Percentiles rank a stretch among this genome's conserved stretches.
phyloP scores from a whole-genome alignment of 2,888 invertebrate genomes.

The Siphonodentalium dalli region DNA sequence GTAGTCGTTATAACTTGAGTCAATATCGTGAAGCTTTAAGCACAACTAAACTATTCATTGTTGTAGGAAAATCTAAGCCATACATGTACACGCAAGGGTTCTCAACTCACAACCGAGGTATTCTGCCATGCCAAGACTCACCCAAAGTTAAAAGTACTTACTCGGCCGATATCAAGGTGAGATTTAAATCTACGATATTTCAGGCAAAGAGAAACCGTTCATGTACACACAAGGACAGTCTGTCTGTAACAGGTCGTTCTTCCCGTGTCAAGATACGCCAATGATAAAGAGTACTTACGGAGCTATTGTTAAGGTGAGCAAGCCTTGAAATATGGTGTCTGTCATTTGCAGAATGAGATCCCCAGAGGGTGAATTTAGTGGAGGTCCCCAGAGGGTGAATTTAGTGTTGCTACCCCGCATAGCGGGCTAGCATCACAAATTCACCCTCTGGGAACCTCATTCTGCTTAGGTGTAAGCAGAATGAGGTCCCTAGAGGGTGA shows the following conservation, averaged over 20 bases:
- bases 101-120: constrained; percentile 31
- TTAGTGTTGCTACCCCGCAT: no score
- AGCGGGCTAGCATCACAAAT: no score
- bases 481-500: no score
- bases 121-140: constrained; percentile 37
- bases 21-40: no score
- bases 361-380: no score
- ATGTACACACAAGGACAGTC: constrained; percentile 40
- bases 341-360: no score
- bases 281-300: constrained; percentile 35
- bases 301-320: constrained; percentile 33
- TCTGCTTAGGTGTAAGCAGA: no score
- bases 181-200: constrained; percentile 6
- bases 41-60: no score
- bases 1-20: no score
- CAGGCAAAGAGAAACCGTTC: constrained; percentile 34
- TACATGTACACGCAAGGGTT: constrained; percentile 37
- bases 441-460: no score
- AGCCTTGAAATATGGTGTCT: no score
- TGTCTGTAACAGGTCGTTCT: constrained; percentile 35
- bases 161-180: constrained; percentile 30
- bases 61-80: constrained; percentile 26
- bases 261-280: constrained; percentile 42
- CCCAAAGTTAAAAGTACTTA: constrained; percentile 34
- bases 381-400: no score